Evolutionary conservation across 2,888 invertebrate species (phyloP).

Genomic region (Chaitophorus viminalis): DNA sequence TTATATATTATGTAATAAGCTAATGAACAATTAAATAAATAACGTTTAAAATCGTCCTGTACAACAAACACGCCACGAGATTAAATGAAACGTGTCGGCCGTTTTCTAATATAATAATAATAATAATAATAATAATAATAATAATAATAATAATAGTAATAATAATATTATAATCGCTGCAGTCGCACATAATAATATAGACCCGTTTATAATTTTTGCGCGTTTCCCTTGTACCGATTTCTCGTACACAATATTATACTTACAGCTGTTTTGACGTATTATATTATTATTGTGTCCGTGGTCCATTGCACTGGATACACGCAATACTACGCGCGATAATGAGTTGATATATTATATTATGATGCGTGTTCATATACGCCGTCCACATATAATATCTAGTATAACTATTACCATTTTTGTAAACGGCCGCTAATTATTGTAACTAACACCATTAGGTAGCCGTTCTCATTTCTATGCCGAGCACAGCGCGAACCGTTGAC

Average conservation of each 20-base stretch:
- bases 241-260: not conserved
- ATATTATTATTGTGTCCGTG: too few species aligned
- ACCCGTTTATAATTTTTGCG: not conserved
- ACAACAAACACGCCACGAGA: too few species aligned
- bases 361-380: not conserved
- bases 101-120: too few species aligned
- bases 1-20: too few species aligned
- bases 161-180: too few species aligned
- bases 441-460: conserved; percentile 2
- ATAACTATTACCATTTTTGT: conserved; percentile 30
- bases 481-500: not conserved
- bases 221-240: conserved; percentile 42
- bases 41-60: too few species aligned
- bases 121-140: too few species aligned
- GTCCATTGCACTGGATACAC: not conserved
- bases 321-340: not conserved
- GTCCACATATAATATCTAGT: not conserved
- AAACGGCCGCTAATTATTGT: conserved; percentile 13
- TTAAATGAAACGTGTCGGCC: too few species aligned
- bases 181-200: too few species aligned
- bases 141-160: too few species aligned
- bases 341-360: not conserved
- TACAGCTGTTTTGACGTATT: not conserved
- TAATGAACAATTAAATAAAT: too few species aligned
- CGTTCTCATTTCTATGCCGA: conserved; percentile 28